These are phyloP conservation scores for Notamacropus eugenii DNA, from an alignment of 2,797 vertebrate species.

Conservation along the genomic window DNA sequence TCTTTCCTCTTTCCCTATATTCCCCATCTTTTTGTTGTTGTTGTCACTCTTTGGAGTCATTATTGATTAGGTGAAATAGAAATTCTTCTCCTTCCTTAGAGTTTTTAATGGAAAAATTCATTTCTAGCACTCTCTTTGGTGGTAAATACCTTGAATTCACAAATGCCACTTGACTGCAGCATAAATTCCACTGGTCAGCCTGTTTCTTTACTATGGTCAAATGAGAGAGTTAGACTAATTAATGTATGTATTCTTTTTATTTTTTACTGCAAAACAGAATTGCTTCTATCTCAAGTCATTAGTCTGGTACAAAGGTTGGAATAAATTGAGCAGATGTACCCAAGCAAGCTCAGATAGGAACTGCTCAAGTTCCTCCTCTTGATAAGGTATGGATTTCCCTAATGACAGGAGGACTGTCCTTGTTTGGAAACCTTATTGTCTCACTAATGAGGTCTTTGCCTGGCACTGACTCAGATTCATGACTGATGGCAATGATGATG, in stretches of 20 bases:
- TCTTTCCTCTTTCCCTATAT: neutral
- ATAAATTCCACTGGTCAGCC: neutral
- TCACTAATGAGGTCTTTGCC: neutral
- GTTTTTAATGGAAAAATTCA: neutral
- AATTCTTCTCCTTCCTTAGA: neutral
- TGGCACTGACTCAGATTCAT: neutral
- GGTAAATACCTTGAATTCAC: neutral
- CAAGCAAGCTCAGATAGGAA: neutral
- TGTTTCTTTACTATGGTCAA: neutral
- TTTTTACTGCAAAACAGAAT: conserved; percentile 55
- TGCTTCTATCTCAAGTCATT: conserved; percentile 20
- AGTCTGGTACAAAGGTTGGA: conserved; percentile 15
- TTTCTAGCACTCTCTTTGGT: neutral
- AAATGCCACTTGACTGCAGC: neutral
- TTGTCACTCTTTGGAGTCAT: too few species aligned
- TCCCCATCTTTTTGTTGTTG: neutral
- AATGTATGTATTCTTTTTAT: conserved; percentile 18
- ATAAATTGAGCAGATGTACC: conserved; percentile 17
- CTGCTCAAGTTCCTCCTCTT: neutral
- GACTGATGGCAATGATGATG: neutral
- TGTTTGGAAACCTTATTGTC: neutral
- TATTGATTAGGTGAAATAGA: neutral
- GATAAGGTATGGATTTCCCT: neutral
- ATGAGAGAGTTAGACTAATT: conserved; percentile 33
- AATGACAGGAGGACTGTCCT: neutral